Evolutionary conservation across 1,140 invertebrate genomes (phyloP).

Genomic region (Bombus difficillimus): DNA sequence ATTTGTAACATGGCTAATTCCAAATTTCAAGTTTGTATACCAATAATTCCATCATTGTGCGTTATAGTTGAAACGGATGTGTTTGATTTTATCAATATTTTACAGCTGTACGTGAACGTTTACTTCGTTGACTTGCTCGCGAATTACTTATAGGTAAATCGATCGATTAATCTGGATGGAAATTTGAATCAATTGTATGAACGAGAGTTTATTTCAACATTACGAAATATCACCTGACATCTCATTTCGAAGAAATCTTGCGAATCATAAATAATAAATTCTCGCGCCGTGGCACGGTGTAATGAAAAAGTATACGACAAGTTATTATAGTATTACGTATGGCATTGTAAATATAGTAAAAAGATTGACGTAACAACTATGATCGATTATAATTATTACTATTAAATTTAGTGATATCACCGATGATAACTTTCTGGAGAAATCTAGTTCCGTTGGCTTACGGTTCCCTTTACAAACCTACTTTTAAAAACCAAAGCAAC

Average conservation of each 20-base stretch:
- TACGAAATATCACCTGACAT: not conserved
- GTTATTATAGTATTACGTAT: slow-evolving; percentile 76
- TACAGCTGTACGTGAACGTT: not conserved
- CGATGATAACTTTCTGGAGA: slow-evolving; percentile 20
- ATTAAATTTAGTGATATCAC: slow-evolving; percentile 36
- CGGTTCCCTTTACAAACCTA: not conserved
- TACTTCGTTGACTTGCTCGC: not conserved
- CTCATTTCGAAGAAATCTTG: slow-evolving; percentile 2
- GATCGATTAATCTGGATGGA: not conserved
- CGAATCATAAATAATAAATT: slow-evolving; percentile 41
- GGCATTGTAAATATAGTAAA: slow-evolving; percentile 79
- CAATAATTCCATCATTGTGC: not conserved
- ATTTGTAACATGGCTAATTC: not conserved
- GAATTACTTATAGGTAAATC: not conserved
- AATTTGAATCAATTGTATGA: not conserved
- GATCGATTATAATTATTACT: slow-evolving; percentile 56
- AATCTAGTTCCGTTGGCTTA: slow-evolving; percentile 4
- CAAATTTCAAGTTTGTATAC: not conserved
- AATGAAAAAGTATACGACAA: slow-evolving; percentile 79
- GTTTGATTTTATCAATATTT: not conserved
- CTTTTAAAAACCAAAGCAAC: not conserved
- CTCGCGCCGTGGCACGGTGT: slow-evolving; percentile 55
- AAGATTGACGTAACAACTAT: slow-evolving; percentile 69
- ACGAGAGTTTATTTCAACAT: not conserved
- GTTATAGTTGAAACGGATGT: not conserved